These are phyloP conservation scores for Dolichoris vasculosae DNA, from an alignment of 1,140 invertebrate genomes.

Conservation along the genomic window DNA sequence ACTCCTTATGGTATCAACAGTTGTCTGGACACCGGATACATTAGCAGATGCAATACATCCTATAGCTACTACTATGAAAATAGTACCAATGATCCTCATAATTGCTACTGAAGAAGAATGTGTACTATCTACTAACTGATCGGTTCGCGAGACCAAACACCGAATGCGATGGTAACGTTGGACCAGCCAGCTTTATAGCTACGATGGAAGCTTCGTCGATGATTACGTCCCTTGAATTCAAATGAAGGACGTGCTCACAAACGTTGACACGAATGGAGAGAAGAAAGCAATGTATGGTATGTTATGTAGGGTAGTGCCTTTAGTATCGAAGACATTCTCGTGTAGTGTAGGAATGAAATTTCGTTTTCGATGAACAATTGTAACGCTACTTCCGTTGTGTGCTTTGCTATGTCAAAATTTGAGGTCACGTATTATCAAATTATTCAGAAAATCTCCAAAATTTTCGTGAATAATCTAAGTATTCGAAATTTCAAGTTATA, in stretches of 20 bases:
- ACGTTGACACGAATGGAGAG: constrained; percentile 60
- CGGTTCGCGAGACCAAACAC: constrained; percentile 69
- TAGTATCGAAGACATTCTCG: constrained; percentile 43
- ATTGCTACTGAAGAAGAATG: not conserved
- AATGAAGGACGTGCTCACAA: constrained; percentile 65
- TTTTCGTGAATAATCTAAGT: constrained; percentile 35
- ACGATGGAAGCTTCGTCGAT: constrained; percentile 57
- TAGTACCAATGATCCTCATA: constrained; percentile 65
- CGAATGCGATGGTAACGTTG: constrained; percentile 67
- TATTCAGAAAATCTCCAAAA: not conserved
- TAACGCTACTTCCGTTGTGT: constrained; percentile 48
- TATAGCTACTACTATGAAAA: constrained; percentile 58
- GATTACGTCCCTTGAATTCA: constrained; percentile 65
- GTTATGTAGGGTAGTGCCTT: constrained; percentile 68
- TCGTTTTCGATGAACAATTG: constrained; percentile 54
- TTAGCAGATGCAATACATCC: constrained; percentile 52
- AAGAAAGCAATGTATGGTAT: constrained; percentile 64
- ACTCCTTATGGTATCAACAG: constrained; percentile 63
- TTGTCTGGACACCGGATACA: constrained; percentile 62
- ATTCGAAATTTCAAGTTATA: not conserved
- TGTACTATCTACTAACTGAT: constrained; percentile 55
- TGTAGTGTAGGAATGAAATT: constrained; percentile 41
- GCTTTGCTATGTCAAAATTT: not conserved
- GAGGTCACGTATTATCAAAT: constrained; percentile 4
- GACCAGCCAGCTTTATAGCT: constrained; percentile 70